Evolutionary conservation across 2,888 invertebrate species (phyloP).

Genomic region (Drosophila tripunctata): DNA sequence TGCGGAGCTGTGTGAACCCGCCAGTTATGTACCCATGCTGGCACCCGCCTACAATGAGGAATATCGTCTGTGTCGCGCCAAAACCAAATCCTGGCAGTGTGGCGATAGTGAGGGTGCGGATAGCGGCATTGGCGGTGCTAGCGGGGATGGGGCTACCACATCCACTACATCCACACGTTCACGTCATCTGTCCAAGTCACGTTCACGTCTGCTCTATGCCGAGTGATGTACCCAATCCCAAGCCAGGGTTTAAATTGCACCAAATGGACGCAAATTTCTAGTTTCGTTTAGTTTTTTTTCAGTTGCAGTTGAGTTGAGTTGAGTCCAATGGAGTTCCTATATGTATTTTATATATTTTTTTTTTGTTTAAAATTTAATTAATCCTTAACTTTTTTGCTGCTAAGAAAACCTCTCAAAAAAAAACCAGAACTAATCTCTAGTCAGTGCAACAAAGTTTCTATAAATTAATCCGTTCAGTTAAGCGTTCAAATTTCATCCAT

Average conservation of each 20-base stretch:
- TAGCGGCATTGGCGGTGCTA: conserved; percentile 65
- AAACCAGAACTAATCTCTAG: conserved; percentile 48
- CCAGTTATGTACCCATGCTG: conserved; percentile 92
- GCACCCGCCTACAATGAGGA: conserved; percentile 91
- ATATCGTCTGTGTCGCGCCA: conserved; percentile 89
- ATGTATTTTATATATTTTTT: conserved; percentile 48
- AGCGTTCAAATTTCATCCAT: conserved; percentile 20
- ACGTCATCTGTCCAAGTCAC: conserved; percentile 79
- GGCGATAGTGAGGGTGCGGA: conserved; percentile 84
- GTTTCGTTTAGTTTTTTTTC: conserved; percentile 37
- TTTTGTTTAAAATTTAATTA: conserved; percentile 38
- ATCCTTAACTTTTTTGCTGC: conserved; percentile 27
- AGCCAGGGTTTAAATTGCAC: conserved; percentile 1
- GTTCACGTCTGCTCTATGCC: conserved; percentile 81
- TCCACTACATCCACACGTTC: conserved; percentile 55
- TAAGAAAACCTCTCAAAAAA: conserved; percentile 8
- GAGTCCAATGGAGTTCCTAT: conserved; percentile 29
- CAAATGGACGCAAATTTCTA: conserved; percentile 54
- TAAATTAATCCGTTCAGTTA: conserved; percentile 23
- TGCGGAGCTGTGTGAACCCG: conserved; percentile 89
- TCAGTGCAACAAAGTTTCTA: conserved; percentile 55
- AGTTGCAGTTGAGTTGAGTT: conserved; percentile 50
- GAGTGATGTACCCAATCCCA: conserved; percentile 33
- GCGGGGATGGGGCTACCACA: conserved; percentile 2
- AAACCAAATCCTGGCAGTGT: conserved; percentile 90